Conservation (phyloP, 2,113 vertebrate genomes). For the Gasterosteus aculeatus region DNA sequence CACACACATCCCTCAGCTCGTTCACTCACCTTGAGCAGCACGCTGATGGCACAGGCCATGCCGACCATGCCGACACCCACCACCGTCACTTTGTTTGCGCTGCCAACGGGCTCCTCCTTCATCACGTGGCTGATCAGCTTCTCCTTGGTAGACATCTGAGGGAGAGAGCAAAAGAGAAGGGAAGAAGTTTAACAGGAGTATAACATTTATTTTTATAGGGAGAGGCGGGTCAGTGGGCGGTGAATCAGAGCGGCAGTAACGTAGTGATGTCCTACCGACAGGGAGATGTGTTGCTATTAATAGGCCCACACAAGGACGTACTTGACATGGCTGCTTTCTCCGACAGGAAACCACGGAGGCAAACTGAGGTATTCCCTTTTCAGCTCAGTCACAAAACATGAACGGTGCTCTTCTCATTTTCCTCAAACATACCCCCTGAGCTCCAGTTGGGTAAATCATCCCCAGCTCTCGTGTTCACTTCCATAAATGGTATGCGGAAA, state of each 20-base stretch:
- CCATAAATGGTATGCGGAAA: neutral
- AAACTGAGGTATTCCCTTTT: slow-evolving; percentile 7
- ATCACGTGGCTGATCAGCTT: slow-evolving; percentile 90
- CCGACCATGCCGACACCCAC: slow-evolving; percentile 98
- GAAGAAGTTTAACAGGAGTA: neutral
- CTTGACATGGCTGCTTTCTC: slow-evolving; percentile 17
- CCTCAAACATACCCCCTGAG: neutral
- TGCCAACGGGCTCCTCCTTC: slow-evolving; percentile 83
- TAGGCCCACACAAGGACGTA: neutral
- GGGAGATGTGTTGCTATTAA: neutral
- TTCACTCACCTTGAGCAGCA: slow-evolving; percentile 91
- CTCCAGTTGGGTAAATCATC: neutral
- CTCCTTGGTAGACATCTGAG: slow-evolving; percentile 86
- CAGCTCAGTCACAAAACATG: neutral
- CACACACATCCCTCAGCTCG: neutral
- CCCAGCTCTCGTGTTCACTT: neutral
- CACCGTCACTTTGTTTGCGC: slow-evolving; percentile 93
- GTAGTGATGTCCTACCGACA: neutral
- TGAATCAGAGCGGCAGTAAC: neutral
- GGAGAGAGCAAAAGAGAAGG: neutral
- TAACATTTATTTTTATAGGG: too few species aligned
- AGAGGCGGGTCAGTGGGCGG: neutral
- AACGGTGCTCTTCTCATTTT: neutral
- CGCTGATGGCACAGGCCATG: slow-evolving; percentile 95
- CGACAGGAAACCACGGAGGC: neutral